Base-by-base conservation (phyloP, 2,888 invertebrate genomes). In the Scaptomyza parva region DNA sequence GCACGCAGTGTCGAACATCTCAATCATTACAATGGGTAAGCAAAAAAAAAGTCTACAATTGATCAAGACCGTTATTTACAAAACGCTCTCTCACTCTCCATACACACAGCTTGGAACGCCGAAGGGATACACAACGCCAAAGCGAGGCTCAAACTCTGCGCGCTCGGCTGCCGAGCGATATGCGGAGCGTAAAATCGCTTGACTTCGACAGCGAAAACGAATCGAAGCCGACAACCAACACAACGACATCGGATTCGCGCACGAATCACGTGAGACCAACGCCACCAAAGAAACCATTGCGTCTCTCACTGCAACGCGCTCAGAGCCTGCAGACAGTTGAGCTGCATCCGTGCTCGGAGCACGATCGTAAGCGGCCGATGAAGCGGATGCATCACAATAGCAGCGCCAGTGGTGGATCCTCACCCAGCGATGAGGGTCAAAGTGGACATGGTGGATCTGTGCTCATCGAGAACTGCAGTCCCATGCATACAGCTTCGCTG, bases 241-340 rank as follows among this genome's bases (percentile, higher is more conserved):
- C 14, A 22, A 48, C 35, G 0, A 26, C 64, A 2, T 66, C 81
- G 1, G 82, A 85, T 41, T 24, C 55, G 81, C 89, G 58, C 89
- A 93, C 44, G 18, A 48, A 33, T 22, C 48, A 35, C 93, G 92
- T 93, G 2, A 92, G 96, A 55, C 96, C 97, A 0, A 95, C 95
- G 12, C 97, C 97, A 4, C 97, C 97, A 18, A 95, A 97, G 84
- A 97, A 97, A 89, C 97, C 97, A 0, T 91, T 97, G 48, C 93
- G 97, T 9, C 92, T 97, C 39, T 97, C 97, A 0, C 91, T 97
- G 50, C 97, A 97, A 89, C 94, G 96, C 79, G 96, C 97, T 0
- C 94, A 96, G 69, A 97, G 96, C 90, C 93, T 96, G 48, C 96
- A 96, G 87, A 96, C 96, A 0, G 94, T 96, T 7, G 91, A 92